Evolutionary conservation across 2,888 invertebrate species (phyloP), one percentile per base, ranked within the genome.

Genomic region (Acleris sparsana): DNA sequence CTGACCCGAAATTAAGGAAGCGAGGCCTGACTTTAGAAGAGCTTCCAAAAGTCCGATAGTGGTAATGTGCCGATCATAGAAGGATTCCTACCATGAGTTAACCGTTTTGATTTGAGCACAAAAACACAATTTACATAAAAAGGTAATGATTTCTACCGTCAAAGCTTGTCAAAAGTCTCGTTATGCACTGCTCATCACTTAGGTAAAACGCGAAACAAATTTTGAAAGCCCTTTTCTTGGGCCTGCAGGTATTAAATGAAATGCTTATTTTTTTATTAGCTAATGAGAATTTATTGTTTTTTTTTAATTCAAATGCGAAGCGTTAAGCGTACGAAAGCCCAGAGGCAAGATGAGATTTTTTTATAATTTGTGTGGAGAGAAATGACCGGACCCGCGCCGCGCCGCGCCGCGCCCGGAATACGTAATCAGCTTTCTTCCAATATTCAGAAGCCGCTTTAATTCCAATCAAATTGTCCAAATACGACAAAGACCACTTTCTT

Each of bases 391-490:
- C 39, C 52, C 60, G 62, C 59, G 67, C 53, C 72, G 77, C 77
- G 80, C 77, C 80, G 77, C 79, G 75, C 68, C 78, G 79, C 73
- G 77, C 72, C 72, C 78, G 67, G 86, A 82, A 88, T 88, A 84
- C 77, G 66, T 80, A 86, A 88, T 86, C 80, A 86, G 80, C 76
- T 83, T 82, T 80, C 81, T 78, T 82, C 78, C 80, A 80, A 80
- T 79, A 76, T 73, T 73, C 78, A 76, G 85, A 79, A 83, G 83
- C 76, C 70, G 72, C 53, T 59, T 52, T 68, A 60, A 75, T 72
- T 74, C 79, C 85, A 85, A 86, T 85, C 83, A 84, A 82, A 80
- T 75, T 77, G 73, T 73, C 81, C 81, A 84, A 86, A 86, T 85
- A 85, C 83, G 82, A 86, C 83, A 76, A 77, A 65, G 63, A 62